These are phyloP conservation scores for Drosophila anomelani DNA, from an alignment of 2,888 invertebrate genomes.

Conservation along the genomic window DNA sequence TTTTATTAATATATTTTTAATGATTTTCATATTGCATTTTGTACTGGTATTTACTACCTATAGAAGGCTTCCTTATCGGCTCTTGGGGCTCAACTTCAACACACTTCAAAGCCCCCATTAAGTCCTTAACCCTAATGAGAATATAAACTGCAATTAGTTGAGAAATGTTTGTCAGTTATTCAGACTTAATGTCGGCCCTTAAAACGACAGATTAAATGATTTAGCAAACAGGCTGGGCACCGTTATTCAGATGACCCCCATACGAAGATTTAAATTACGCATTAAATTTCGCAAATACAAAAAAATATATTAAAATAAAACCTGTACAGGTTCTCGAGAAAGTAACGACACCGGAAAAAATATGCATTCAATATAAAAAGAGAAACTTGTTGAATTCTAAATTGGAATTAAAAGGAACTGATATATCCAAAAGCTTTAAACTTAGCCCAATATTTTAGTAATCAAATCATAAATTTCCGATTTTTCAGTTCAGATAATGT, in stretches of 20 bases:
- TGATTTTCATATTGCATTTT: neutral
- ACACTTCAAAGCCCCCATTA: neutral
- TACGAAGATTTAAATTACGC: neutral
- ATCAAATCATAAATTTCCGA: neutral
- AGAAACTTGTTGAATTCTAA: neutral
- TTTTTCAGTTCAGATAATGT: neutral
- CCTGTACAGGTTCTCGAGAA: constrained; percentile 1
- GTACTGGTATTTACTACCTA: neutral
- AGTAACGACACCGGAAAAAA: neutral
- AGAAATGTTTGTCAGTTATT: neutral
- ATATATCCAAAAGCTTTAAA: neutral
- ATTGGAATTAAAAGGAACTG: too few species aligned
- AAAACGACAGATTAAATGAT: neutral
- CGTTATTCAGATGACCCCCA: constrained; percentile 9
- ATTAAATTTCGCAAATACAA: neutral
- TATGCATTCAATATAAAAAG: neutral
- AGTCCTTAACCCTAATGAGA: constrained; percentile 7
- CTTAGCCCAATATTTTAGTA: neutral
- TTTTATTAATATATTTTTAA: neutral
- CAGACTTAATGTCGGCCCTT: neutral
- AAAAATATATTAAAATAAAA: neutral
- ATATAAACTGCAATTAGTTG: constrained; percentile 1
- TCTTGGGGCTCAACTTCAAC: constrained; percentile 1
- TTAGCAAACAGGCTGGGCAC: neutral
- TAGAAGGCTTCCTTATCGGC: neutral